Conservation (phyloP, 2,888 invertebrate species). For the Argyra leucocephala region DNA sequence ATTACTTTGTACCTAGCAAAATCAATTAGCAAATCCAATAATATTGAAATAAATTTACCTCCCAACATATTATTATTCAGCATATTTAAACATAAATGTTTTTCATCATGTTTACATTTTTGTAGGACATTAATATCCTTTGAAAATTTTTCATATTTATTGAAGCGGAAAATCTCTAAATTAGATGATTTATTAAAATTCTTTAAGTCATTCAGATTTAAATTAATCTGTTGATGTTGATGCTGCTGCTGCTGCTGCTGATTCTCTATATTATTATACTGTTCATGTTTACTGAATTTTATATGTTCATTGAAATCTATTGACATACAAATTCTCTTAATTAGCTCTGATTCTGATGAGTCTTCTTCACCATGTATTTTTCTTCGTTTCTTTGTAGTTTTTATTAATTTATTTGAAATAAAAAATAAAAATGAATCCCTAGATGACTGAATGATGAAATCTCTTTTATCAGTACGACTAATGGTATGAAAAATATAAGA, state of each 20-base stretch:
- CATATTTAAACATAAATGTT: constrained; percentile 32
- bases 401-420: background rate
- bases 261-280: background rate
- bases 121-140: constrained; percentile 27
- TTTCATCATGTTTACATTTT: constrained; percentile 28
- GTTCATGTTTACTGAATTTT: background rate
- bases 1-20: no score
- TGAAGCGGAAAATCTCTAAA: constrained; percentile 23
- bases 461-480: background rate
- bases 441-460: background rate
- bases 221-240: no score
- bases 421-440: background rate
- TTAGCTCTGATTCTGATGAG: background rate
- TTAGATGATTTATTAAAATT: background rate
- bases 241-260: background rate
- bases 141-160: constrained; percentile 26
- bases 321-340: background rate
- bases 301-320: background rate
- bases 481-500: background rate
- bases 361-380: background rate
- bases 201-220: background rate
- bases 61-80: constrained; percentile 31
- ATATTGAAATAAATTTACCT: constrained; percentile 24
- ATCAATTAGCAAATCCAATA: no score
- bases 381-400: background rate